Base-by-base conservation (phyloP, 2,113 vertebrate genomes). In the Sphaerodactylus townsendi region DNA sequence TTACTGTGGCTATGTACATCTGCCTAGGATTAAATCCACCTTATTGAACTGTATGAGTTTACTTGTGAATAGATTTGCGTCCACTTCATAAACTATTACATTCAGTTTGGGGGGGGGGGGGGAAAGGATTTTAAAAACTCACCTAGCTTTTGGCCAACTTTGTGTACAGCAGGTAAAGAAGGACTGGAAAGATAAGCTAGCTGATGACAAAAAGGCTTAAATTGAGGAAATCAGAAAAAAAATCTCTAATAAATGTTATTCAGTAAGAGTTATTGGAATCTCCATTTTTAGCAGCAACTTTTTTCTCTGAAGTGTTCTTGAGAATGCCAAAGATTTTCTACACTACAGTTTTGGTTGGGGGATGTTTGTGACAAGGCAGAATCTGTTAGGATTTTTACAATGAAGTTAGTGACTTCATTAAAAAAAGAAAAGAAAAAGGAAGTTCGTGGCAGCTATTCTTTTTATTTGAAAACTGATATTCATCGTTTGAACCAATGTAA, bases 401-500 rank as follows among this genome's bases (percentile, higher is more conserved):
- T 71, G 21, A 44, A 28, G 39, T 59, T 69, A 69, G 68, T 69
- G 15, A 35, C 65, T 68, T 69, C 68, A 69, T 69, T 53, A 19
- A 19, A 3, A n/a, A n/a, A 53, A 56, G 35, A 69, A 69, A 69
- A 35, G 68, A 14, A 35, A 37, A 37, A 69, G 68, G 35, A 69
- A 69, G 68, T 78, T 17, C 25, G 44, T 6, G n/a, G 37, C 35
- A 41, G 28, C 28, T 30, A 44, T 62, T 62, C 59, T 62, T 62
- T 62, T 56, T 56, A 56, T 37, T 64, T 77, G 50, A 89, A 89
- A 85, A 87, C 76, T 2, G 3, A 64, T 87, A 7, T 87, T 90
- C 85, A 87, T 92, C 0, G 80, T 87, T 90, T 85, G 69, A 77
- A 77, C 72, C 33, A 76, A 85, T 87, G 82, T 87, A 92, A 89